These are phyloP conservation scores for Nyleta sp. DNA, from an alignment of 2,888 invertebrate species.

Conservation along the genomic window DNA sequence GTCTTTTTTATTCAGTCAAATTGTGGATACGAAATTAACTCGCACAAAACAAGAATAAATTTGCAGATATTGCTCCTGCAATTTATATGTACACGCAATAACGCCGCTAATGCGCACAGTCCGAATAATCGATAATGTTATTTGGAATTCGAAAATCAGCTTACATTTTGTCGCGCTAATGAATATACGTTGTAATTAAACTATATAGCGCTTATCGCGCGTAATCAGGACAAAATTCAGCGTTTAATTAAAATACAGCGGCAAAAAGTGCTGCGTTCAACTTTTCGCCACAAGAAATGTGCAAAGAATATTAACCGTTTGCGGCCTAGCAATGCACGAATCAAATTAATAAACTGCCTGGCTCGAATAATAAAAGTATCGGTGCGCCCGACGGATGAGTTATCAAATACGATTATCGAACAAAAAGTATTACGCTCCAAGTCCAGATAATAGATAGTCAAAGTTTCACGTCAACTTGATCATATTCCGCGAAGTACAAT, in stretches of 20 bases:
- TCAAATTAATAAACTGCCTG: constrained; percentile 11
- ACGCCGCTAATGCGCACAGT: constrained; percentile 25
- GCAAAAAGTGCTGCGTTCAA: constrained; percentile 14
- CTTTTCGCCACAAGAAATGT: constrained; percentile 21
- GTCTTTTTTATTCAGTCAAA: constrained; percentile 39
- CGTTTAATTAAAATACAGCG: constrained; percentile 33
- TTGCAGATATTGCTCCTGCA: constrained; percentile 20
- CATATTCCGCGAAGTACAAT: not conserved
- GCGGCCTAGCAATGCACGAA: not conserved
- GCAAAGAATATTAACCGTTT: constrained; percentile 16
- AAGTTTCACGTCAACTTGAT: constrained; percentile 5
- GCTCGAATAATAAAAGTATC: constrained; percentile 2
- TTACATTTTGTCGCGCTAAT: constrained; percentile 42
- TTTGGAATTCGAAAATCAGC: constrained; percentile 47
- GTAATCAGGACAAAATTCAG: constrained; percentile 29
- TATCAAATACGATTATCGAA: constrained; percentile 12
- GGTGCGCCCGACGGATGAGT: not conserved
- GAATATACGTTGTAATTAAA: constrained; percentile 47
- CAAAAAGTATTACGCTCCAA: not conserved
- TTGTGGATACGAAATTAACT: constrained; percentile 44
- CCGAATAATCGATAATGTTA: constrained; percentile 46
- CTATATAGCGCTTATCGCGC: constrained; percentile 31
- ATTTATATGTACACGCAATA: not conserved
- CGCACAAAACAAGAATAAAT: constrained; percentile 41
- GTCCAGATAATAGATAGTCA: constrained; percentile 2